Conservation (phyloP, 2,888 invertebrate genomes). For the Rotaria sp. region DNA sequence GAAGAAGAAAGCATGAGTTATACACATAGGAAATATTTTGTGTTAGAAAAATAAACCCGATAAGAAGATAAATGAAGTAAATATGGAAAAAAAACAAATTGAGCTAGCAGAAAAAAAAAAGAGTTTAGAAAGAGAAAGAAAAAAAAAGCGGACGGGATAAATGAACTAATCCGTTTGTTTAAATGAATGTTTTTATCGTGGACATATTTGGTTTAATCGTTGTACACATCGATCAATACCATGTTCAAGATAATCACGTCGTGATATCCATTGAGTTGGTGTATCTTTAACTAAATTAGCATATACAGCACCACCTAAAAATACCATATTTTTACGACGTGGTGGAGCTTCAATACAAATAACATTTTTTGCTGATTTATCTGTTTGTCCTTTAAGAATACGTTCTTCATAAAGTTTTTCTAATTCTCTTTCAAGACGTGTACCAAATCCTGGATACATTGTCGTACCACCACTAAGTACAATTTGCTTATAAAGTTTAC, state of each 20-base stretch:
- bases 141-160: background rate
- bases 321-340: conserved; percentile 96
- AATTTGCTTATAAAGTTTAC: conserved; percentile 95
- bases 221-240: conserved; percentile 65
- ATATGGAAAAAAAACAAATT: background rate
- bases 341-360: conserved; percentile 97
- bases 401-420: conserved; percentile 93
- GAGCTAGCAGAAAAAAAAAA: background rate
- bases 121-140: background rate
- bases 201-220: conserved; percentile 57
- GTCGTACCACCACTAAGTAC: conserved; percentile 96
- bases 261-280: conserved; percentile 81
- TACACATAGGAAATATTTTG: background rate
- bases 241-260: conserved; percentile 85
- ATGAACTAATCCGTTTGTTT: background rate
- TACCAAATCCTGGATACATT: conserved; percentile 97
- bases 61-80: no score
- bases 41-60: no score
- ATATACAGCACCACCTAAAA: conserved; percentile 93
- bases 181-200: conserved; percentile 5
- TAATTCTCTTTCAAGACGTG: conserved; percentile 88
- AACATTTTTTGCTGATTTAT: conserved; percentile 92
- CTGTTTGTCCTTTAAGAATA: conserved; percentile 85
- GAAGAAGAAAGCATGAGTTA: background rate
- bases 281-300: conserved; percentile 96